A percentile compares a stretch with the other conserved stretches of the same genome.
phyloP scores from a whole-genome alignment of 1,140 invertebrate species.

The Globodera rostochiensis region DNA sequence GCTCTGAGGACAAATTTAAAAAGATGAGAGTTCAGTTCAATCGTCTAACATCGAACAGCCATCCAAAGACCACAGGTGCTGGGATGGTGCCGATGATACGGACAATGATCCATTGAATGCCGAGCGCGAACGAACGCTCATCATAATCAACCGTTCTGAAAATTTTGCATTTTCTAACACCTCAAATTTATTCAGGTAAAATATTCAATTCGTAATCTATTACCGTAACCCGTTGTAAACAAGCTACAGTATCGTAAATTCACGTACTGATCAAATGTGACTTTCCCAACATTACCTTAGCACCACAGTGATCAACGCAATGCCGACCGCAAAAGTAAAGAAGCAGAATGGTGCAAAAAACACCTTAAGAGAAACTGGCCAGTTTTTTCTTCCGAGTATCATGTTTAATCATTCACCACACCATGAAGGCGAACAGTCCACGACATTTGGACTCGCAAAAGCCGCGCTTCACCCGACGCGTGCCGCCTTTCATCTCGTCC shows the following conservation, averaged over 20 bases:
- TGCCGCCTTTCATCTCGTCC: conserved; percentile 48
- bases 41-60: conserved; percentile 62
- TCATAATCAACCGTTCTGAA: conserved; percentile 64
- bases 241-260: too few species aligned
- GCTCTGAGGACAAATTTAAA: background rate
- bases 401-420: conserved; percentile 16
- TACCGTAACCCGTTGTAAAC: background rate
- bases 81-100: conserved; percentile 64
- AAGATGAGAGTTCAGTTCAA: background rate
- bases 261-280: too few species aligned
- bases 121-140: conserved; percentile 62
- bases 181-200: background rate
- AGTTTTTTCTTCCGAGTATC: background rate
- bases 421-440: conserved; percentile 58
- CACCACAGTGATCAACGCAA: conserved; percentile 64
- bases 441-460: conserved; percentile 64
- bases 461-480: conserved; percentile 58
- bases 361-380: background rate
- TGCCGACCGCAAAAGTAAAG: conserved; percentile 64
- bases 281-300: conserved; percentile 46
- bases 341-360: conserved; percentile 65
- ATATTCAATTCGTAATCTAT: conserved; percentile 25
- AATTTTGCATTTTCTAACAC: background rate
- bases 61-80: conserved; percentile 64
- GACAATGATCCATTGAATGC: conserved; percentile 65